A percentile compares a stretch with the other conserved stretches of the same genome.
Conservation (phyloP, 2,113 vertebrate species). For the Melanerpes aurifrons region DNA sequence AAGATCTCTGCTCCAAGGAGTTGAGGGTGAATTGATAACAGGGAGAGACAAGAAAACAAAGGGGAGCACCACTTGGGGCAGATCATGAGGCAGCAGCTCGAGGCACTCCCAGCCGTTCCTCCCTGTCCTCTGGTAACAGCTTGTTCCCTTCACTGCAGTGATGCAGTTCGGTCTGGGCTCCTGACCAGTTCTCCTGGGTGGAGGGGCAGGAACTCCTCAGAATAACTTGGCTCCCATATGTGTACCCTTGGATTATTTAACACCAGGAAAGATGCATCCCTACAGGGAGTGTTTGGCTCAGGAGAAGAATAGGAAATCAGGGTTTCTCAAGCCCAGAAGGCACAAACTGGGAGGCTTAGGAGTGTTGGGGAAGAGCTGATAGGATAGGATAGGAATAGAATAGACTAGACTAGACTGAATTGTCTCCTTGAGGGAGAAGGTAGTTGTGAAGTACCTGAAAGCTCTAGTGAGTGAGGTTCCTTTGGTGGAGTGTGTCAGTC, state of each 20-base stretch:
- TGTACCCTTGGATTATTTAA: background rate
- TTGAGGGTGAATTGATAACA: background rate
- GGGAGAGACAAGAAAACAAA: background rate
- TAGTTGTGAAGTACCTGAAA: background rate
- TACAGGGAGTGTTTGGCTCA: background rate
- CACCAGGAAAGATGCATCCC: background rate
- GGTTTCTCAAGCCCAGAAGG: background rate
- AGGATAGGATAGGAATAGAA: no score
- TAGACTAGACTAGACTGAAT: background rate
- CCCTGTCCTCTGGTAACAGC: constrained; percentile 44
- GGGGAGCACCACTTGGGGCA: background rate
- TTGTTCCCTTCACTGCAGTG: constrained; percentile 16
- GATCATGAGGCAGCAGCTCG: background rate
- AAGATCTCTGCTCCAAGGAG: background rate
- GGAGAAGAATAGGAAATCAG: background rate
- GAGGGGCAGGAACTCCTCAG: constrained; percentile 1
- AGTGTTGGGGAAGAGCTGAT: background rate
- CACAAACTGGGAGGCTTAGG: background rate
- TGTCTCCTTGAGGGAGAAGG: background rate
- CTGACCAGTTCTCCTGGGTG: constrained; percentile 18
- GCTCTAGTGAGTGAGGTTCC: background rate
- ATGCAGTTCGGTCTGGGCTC: constrained; percentile 12
- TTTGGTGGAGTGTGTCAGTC: background rate
- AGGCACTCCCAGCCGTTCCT: constrained; percentile 9
- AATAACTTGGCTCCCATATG: background rate